These are phyloP conservation scores for Pseudomyrmex sp. DNA, from an alignment of 1,140 invertebrate genomes.

Conservation along the genomic window DNA sequence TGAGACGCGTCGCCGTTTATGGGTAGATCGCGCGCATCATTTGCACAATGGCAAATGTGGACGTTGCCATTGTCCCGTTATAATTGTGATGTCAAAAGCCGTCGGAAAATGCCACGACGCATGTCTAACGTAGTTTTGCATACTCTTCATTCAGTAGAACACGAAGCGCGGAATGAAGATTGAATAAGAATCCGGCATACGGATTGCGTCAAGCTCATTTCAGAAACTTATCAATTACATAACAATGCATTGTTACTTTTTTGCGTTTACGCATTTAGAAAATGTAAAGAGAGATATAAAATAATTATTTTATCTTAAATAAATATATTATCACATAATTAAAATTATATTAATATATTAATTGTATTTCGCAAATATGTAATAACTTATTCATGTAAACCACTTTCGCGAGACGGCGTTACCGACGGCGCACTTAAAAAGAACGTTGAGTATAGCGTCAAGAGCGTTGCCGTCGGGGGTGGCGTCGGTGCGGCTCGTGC, in stretches of 20 bases:
- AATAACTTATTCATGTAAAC: not conserved
- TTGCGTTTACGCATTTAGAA: too few relatives aligned
- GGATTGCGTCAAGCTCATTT: too few relatives aligned
- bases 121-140: not conserved
- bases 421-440: slow-evolving; percentile 54
- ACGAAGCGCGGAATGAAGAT: too few relatives aligned
- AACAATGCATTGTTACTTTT: too few relatives aligned
- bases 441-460: slow-evolving; percentile 36
- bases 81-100: slow-evolving; percentile 1
- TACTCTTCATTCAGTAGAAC: not conserved
- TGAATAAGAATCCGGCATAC: too few relatives aligned
- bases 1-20: slow-evolving; percentile 7
- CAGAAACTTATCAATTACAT: too few relatives aligned
- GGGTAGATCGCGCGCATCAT: not conserved
- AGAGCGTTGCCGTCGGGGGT: slow-evolving; percentile 41
- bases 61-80: slow-evolving; percentile 14
- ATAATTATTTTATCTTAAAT: too few relatives aligned
- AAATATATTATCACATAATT: not conserved
- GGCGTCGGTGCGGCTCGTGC: slow-evolving; percentile 12
- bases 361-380: too few relatives aligned
- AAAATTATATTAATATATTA: too few relatives aligned
- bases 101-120: not conserved
- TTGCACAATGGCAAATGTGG: too few relatives aligned
- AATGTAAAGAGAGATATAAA: too few relatives aligned
- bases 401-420: slow-evolving; percentile 12